phyloP scores from a whole-genome alignment of 2,888 invertebrate genomes.

The Gordius sp. region DNA sequence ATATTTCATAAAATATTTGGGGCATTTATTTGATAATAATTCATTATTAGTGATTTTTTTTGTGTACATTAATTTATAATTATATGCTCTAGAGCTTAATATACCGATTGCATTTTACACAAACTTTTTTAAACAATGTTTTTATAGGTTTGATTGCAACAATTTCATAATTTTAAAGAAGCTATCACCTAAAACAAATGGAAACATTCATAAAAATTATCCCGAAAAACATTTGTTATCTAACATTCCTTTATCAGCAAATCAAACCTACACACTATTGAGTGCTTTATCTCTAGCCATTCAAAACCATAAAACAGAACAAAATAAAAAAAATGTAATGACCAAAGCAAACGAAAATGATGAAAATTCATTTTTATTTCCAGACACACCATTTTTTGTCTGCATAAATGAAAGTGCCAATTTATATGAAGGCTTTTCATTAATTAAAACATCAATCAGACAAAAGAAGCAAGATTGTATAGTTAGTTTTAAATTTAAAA shows the following conservation, averaged over 20 bases:
- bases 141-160: neutral
- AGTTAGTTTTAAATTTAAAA: too few species aligned
- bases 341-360: neutral
- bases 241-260: neutral
- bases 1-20: too few species aligned
- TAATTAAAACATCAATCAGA: too few species aligned
- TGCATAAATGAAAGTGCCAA: constrained; percentile 15
- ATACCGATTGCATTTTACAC: too few species aligned
- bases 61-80: too few species aligned
- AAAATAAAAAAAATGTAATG: neutral
- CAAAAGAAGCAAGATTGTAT: too few species aligned
- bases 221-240: neutral
- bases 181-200: neutral
- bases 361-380: too few species aligned
- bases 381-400: neutral
- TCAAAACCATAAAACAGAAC: neutral
- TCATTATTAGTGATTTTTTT: too few species aligned
- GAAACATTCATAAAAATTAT: neutral
- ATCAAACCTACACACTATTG: neutral
- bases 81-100: too few species aligned
- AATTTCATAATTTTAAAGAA: neutral
- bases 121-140: neutral
- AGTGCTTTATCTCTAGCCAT: constrained; percentile 4
- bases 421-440: too few species aligned
- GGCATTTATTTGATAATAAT: too few species aligned